Conservation (phyloP, 2,797 vertebrate genomes). For the Podarcis siculus region DNA sequence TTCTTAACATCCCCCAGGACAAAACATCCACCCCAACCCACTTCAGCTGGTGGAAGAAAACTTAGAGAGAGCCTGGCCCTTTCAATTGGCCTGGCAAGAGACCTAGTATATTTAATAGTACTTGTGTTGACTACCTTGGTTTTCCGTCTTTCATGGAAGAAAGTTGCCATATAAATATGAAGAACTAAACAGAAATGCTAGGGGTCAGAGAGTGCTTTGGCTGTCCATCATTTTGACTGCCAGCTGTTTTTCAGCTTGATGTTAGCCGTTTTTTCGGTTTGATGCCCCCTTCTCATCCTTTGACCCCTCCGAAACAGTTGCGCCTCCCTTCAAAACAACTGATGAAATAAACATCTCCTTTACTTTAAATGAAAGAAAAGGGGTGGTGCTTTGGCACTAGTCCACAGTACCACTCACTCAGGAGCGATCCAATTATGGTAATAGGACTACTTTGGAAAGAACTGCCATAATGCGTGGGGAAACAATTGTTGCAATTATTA, state of each 20-base stretch:
- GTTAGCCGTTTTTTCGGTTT: background rate
- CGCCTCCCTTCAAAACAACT: background rate
- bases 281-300: too few species aligned
- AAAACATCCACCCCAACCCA: too few species aligned
- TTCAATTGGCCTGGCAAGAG: too few species aligned
- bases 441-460: slow-evolving; percentile 24
- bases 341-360: slow-evolving; percentile 12
- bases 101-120: background rate
- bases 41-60: too few species aligned
- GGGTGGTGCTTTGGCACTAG: background rate
- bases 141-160: background rate
- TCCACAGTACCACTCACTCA: slow-evolving; percentile 13
- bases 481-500: slow-evolving; percentile 16
- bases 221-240: background rate
- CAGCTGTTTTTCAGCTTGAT: background rate
- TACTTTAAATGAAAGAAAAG: background rate
- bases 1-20: too few species aligned
- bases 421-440: slow-evolving; percentile 29
- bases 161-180: background rate
- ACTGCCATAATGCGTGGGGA: background rate
- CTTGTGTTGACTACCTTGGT: background rate
- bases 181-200: background rate
- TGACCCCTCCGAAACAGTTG: background rate
- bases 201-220: background rate
- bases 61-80: too few species aligned